Conservation (phyloP, 2,797 vertebrate genomes). For the Dendrocincla fuliginosa region DNA sequence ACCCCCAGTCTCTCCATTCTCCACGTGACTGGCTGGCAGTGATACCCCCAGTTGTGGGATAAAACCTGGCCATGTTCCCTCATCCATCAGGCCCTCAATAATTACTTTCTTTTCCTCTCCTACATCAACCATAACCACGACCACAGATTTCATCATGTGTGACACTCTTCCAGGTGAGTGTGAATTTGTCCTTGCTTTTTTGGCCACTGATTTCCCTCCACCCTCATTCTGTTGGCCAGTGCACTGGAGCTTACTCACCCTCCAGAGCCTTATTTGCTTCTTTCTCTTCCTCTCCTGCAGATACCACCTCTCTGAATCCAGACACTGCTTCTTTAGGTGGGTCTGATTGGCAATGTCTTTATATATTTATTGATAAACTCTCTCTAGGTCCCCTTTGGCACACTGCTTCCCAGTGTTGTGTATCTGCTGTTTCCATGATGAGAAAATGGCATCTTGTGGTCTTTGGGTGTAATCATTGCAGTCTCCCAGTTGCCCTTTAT, state of each 20-base stretch:
- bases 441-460: neutral
- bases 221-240: too few relatives aligned
- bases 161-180: too few relatives aligned
- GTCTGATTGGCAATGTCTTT: neutral
- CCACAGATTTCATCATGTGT: too few relatives aligned
- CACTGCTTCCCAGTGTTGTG: neutral
- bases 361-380: neutral
- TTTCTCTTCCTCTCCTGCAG: too few relatives aligned
- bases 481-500: neutral
- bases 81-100: too few relatives aligned
- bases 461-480: neutral
- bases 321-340: neutral
- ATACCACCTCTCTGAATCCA: too few relatives aligned
- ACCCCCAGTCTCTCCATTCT: rapidly evolving
- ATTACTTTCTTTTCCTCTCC: too few relatives aligned
- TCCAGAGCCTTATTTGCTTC: too few relatives aligned
- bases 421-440: neutral
- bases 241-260: too few relatives aligned
- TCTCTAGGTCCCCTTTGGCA: neutral
- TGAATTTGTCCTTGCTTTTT: too few relatives aligned
- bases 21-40: rapidly evolving
- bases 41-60: rapidly evolving
- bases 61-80: rapidly evolving
- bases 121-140: too few relatives aligned
- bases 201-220: too few relatives aligned